A percentile compares a stretch with the other conserved stretches of the same genome.
These are phyloP conservation scores for Lysandra coridon DNA, from an alignment of 2,888 invertebrate genomes.

Conservation along the genomic window DNA sequence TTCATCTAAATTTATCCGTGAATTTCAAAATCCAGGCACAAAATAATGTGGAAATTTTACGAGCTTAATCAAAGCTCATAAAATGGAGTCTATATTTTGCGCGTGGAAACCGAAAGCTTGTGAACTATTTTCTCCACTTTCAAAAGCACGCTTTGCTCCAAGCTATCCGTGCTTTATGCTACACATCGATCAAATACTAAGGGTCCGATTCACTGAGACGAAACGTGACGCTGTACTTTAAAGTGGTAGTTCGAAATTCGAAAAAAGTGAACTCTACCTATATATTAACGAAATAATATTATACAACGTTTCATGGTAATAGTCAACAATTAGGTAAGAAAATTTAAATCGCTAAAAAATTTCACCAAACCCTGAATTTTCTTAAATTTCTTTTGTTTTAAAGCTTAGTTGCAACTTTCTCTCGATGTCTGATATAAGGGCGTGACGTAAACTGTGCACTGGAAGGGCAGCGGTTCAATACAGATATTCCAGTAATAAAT, in stretches of 20 bases:
- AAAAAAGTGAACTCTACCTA: too few species aligned
- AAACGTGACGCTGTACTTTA: too few species aligned
- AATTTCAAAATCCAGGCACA: background rate
- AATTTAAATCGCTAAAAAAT: too few species aligned
- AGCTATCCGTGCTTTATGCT: constrained; percentile 26
- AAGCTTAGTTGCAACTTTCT: background rate
- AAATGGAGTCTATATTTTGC: background rate
- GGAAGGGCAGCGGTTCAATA: background rate
- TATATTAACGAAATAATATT: too few species aligned
- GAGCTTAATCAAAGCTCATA: background rate
- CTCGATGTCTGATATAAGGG: background rate
- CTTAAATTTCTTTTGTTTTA: too few species aligned
- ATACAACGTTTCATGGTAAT: too few species aligned
- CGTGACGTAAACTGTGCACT: background rate
- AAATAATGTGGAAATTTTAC: background rate
- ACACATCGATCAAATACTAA: constrained; percentile 19
- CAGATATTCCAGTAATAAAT: background rate
- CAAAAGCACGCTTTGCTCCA: constrained; percentile 30
- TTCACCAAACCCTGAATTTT: too few species aligned
- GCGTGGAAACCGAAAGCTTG: constrained; percentile 24
- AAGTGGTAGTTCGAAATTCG: too few species aligned
- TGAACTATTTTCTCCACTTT: constrained; percentile 29
- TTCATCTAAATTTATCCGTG: background rate
- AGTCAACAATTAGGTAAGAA: too few species aligned
- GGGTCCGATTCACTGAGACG: too few species aligned